Evolutionary conservation across 2,113 vertebrate genomes (phyloP).

Genomic region (Neoarius graeffei): DNA sequence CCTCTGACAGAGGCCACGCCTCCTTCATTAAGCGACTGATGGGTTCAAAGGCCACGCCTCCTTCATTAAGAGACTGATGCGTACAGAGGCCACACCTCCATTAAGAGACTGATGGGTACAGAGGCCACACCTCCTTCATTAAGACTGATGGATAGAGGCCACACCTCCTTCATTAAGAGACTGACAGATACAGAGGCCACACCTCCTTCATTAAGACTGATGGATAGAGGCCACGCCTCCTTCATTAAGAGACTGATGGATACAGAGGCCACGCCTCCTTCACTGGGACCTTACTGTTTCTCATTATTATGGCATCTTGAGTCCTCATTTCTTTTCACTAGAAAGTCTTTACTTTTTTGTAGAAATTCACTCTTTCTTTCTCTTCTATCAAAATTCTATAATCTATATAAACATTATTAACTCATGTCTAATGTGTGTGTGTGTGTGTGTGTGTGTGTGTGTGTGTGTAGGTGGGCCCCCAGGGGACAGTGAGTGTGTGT

Average conservation of each 20-base stretch:
- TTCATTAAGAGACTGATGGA: background rate
- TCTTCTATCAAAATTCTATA: background rate
- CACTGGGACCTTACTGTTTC: background rate
- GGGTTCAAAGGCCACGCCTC: background rate
- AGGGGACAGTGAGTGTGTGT: constrained; percentile 87
- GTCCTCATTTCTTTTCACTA: background rate
- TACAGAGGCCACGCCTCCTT: background rate
- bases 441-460: background rate
- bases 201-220: background rate
- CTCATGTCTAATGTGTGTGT: background rate
- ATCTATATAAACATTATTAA: background rate
- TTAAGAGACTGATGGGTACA: background rate
- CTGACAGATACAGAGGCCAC: background rate
- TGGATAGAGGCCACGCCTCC: background rate
- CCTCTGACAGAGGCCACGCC: background rate
- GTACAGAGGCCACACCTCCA: background rate
- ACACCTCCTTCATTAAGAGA: background rate
- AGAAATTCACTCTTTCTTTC: background rate
- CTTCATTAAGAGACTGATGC: background rate
- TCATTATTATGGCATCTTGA: background rate
- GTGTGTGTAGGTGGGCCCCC: constrained; percentile 74
- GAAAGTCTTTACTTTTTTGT: background rate
- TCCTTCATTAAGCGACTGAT: background rate
- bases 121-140: background rate
- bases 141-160: background rate